A percentile compares a stretch with the other conserved stretches of the same genome.
phyloP scores from a whole-genome alignment of 2,797 vertebrate genomes.

The Orientallactaga sibirica region DNA sequence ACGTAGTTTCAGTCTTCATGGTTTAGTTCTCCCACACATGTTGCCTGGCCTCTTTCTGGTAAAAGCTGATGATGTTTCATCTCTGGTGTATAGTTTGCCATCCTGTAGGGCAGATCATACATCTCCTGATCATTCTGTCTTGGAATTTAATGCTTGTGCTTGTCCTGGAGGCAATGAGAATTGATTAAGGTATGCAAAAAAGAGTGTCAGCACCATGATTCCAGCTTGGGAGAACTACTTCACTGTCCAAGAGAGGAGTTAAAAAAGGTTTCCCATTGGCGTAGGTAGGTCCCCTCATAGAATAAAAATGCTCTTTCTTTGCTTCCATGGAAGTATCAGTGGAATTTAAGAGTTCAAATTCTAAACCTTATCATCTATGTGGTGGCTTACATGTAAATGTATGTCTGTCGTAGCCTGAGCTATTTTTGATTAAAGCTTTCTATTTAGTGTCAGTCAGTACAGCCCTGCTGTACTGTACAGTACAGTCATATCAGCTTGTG shows the following conservation, averaged over 20 bases:
- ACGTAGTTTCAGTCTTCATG: background rate
- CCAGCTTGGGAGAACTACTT: background rate
- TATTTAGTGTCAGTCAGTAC: too few species aligned
- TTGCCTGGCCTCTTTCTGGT: background rate
- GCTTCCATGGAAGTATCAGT: background rate
- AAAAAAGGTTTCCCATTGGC: background rate
- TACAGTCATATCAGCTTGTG: too few species aligned
- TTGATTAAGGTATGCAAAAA: background rate
- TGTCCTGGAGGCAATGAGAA: background rate
- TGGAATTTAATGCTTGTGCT: background rate
- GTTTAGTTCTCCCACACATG: background rate
- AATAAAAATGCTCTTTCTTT: background rate
- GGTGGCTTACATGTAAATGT: too few species aligned
- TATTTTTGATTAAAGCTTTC: too few species aligned
- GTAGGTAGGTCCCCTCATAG: background rate
- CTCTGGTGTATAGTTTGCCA: background rate
- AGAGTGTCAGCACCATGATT: background rate
- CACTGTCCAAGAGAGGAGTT: background rate
- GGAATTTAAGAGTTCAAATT: background rate
- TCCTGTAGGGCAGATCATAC: background rate
- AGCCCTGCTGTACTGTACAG: too few species aligned
- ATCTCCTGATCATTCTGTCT: background rate
- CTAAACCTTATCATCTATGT: background rate
- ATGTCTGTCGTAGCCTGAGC: too few species aligned
- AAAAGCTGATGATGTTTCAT: background rate